A percentile compares a stretch with the other conserved stretches of the same genome.
These are phyloP conservation scores for Okamejei kenojei DNA, from an alignment of 2,797 vertebrate genomes.

Conservation along the genomic window DNA sequence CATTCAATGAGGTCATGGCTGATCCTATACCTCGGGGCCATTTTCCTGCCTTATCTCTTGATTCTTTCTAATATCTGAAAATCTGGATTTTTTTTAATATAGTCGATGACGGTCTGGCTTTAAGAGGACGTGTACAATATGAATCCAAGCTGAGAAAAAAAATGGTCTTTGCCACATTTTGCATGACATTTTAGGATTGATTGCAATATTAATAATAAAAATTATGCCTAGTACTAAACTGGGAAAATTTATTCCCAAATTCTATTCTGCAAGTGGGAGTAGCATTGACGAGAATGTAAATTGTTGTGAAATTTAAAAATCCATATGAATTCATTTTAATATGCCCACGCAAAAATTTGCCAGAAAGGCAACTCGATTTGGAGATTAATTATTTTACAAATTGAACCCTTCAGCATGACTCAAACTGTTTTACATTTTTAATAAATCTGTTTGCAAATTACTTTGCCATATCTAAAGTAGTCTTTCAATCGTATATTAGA, in stretches of 20 bases:
- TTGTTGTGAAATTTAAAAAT: conserved; percentile 2
- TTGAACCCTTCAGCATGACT: background rate
- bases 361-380: background rate
- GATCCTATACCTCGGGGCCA: too few species aligned
- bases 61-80: too few species aligned
- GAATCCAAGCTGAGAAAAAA: background rate
- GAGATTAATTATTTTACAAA: background rate
- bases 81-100: too few species aligned
- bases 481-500: background rate
- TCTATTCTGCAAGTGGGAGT: background rate
- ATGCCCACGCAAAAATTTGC: background rate
- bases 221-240: too few species aligned
- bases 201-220: too few species aligned
- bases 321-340: background rate
- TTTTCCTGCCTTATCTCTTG: too few species aligned
- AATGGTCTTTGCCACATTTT: background rate
- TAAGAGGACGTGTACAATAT: too few species aligned
- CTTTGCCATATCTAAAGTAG: background rate
- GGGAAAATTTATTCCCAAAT: background rate
- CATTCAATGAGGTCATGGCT: too few species aligned
- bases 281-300: background rate
- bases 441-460: background rate
- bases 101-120: too few species aligned
- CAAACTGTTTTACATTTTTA: background rate
- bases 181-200: background rate